Evolutionary conservation across 1,140 invertebrate genomes (phyloP).

Genomic region (Diachasma alloeum): DNA sequence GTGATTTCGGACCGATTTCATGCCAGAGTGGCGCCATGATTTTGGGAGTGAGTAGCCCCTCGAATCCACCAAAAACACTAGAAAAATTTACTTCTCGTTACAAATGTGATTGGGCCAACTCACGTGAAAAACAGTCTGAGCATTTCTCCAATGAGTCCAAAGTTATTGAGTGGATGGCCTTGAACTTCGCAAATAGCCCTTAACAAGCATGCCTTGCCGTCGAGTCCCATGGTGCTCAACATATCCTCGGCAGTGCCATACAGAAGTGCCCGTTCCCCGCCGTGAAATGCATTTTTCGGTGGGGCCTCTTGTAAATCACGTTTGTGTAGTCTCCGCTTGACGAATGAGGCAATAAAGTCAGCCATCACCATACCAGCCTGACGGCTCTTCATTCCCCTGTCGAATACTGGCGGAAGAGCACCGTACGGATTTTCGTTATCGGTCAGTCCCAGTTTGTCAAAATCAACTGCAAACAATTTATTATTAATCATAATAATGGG

Average conservation of each 20-base stretch:
- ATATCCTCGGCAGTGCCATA: constrained; percentile 81
- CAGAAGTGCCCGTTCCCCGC: constrained; percentile 79
- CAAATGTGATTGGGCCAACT: constrained; percentile 55
- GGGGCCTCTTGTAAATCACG: constrained; percentile 60
- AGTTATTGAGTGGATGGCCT: constrained; percentile 78
- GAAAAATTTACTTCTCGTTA: neutral
- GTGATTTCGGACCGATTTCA: too few species aligned
- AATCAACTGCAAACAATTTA: constrained; percentile 72
- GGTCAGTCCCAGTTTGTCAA: constrained; percentile 82
- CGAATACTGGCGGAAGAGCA: constrained; percentile 76
- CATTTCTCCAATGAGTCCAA: constrained; percentile 81
- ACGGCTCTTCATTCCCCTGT: constrained; percentile 73
- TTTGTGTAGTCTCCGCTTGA: constrained; percentile 72
- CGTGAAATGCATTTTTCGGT: constrained; percentile 71
- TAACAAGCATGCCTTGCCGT: constrained; percentile 82
- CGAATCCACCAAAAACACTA: too few species aligned
- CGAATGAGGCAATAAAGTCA: constrained; percentile 76
- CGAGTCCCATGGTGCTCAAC: constrained; percentile 77
- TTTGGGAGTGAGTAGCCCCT: too few species aligned
- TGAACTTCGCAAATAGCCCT: constrained; percentile 87
- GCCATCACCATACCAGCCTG: constrained; percentile 73
- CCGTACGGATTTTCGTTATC: constrained; percentile 87
- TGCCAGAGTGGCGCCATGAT: too few species aligned
- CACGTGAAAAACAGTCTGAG: constrained; percentile 83
- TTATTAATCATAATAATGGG: neutral